Conservation (phyloP, 2,888 invertebrate genomes). For the Xylota segnis region DNA sequence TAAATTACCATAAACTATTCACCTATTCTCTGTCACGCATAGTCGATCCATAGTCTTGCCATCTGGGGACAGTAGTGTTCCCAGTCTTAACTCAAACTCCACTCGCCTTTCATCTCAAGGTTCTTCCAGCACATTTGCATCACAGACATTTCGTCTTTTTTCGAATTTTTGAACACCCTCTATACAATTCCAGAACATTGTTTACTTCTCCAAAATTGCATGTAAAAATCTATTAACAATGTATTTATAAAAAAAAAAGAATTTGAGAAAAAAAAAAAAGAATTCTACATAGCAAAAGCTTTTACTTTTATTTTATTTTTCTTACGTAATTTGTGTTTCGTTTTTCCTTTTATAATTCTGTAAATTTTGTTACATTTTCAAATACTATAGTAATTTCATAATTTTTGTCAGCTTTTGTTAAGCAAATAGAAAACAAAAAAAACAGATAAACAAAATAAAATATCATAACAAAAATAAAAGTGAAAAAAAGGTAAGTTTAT, state of each 20-base stretch:
- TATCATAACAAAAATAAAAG: constrained; percentile 7
- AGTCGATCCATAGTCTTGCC: too few relatives aligned
- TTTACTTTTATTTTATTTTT: neutral
- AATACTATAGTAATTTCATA: constrained; percentile 7
- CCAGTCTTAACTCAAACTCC: too few relatives aligned
- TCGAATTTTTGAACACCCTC: constrained; percentile 18
- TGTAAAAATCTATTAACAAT: constrained; percentile 48
- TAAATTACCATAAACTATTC: neutral
- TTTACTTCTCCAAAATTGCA: constrained; percentile 52
- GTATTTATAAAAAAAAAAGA: neutral
- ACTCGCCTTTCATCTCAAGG: too few relatives aligned
- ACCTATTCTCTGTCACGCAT: neutral
- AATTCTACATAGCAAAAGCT: constrained; percentile 73
- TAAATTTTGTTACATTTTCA: constrained; percentile 23
- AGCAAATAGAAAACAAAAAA: neutral
- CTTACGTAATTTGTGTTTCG: neutral
- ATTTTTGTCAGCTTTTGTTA: constrained; percentile 35
- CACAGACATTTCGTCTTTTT: too few relatives aligned
- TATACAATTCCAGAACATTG: neutral
- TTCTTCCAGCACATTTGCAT: too few relatives aligned
- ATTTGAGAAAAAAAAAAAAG: constrained; percentile 40
- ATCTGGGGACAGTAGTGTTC: too few relatives aligned
- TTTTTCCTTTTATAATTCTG: constrained; percentile 15
- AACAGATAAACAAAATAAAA: constrained; percentile 23
- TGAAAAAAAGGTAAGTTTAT: constrained; percentile 72